Conservation (phyloP, 2,113 vertebrate genomes). For the Acanthochromis polyacanthus region DNA sequence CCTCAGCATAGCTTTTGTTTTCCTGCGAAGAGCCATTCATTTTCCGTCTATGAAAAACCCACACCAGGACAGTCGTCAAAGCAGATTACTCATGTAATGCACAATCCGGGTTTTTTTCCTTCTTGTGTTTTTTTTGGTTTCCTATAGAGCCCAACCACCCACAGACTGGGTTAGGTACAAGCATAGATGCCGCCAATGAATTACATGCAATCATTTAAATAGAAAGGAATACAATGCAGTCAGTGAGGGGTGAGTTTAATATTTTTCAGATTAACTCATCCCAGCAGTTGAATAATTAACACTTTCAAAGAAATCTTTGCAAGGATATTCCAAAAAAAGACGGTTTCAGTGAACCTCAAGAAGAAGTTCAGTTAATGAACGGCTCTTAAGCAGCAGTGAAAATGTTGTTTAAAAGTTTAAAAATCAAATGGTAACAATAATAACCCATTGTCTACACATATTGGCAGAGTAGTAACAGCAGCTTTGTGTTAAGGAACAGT, state of each 20-base stretch:
- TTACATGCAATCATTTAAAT: constrained; percentile 35
- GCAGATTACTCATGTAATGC: constrained; percentile 63
- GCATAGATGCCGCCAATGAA: constrained; percentile 44
- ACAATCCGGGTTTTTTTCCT: constrained; percentile 40
- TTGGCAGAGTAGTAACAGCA: too few species aligned
- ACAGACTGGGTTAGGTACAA: constrained; percentile 43
- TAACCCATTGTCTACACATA: too few species aligned
- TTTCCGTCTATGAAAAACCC: constrained; percentile 56
- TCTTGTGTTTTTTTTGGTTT: constrained; percentile 23
- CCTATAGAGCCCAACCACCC: constrained; percentile 62
- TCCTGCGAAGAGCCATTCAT: constrained; percentile 49
- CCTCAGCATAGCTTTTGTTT: constrained; percentile 57
- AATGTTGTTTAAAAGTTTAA: too few species aligned
- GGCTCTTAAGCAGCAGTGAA: too few species aligned
- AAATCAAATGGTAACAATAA: too few species aligned
- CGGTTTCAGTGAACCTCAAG: too few species aligned
- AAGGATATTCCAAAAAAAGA: not conserved
- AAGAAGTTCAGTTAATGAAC: too few species aligned
- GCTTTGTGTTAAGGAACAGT: too few species aligned
- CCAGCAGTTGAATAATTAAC: constrained; percentile 23
- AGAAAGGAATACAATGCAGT: constrained; percentile 44
- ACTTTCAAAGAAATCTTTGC: constrained; percentile 30
- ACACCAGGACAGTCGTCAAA: constrained; percentile 63
- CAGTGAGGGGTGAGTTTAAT: constrained; percentile 31
- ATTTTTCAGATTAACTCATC: constrained; percentile 38